A percentile compares a stretch with the other conserved stretches of the same genome.
Evolutionary conservation across 1,140 invertebrate species (phyloP).

Genomic region (Anastrepha ludens): DNA sequence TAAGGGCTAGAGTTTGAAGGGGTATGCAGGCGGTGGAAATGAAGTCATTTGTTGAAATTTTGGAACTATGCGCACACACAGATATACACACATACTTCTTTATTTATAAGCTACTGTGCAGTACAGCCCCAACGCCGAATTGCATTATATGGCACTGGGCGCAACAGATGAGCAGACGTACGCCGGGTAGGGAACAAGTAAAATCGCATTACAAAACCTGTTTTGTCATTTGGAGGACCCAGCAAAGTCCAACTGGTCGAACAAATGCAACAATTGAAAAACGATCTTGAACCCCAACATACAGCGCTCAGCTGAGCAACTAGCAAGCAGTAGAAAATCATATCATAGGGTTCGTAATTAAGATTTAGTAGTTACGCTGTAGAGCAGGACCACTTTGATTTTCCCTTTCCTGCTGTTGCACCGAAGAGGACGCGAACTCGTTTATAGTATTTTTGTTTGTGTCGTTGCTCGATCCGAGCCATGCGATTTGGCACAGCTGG

Average conservation of each 20-base stretch:
- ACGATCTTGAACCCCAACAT: conserved; percentile 9
- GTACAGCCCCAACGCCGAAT: not conserved
- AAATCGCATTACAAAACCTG: conserved; percentile 52
- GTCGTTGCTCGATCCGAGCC: not conserved
- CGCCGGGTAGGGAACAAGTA: not conserved
- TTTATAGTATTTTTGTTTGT: conserved; percentile 3
- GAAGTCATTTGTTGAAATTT: conserved; percentile 69
- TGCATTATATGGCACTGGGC: not conserved
- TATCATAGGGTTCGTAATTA: not conserved
- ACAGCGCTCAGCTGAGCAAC: not conserved
- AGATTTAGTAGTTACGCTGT: not conserved
- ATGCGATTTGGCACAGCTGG: not conserved
- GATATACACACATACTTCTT: not conserved
- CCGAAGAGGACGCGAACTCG: not conserved
- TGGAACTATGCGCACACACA: conserved; percentile 56
- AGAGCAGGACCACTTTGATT: not conserved
- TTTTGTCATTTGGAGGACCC: conserved; percentile 24
- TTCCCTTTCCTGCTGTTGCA: too few species aligned
- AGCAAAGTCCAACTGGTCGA: not conserved
- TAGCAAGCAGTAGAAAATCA: conserved; percentile 24
- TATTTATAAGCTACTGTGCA: not conserved
- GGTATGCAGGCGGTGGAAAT: conserved; percentile 57
- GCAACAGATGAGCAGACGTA: not conserved
- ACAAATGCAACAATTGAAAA: conserved; percentile 9
- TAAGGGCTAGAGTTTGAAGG: not conserved